These are phyloP conservation scores for Panagrolaimus sp. DNA, from an alignment of 1,140 invertebrate genomes.

Conservation along the genomic window DNA sequence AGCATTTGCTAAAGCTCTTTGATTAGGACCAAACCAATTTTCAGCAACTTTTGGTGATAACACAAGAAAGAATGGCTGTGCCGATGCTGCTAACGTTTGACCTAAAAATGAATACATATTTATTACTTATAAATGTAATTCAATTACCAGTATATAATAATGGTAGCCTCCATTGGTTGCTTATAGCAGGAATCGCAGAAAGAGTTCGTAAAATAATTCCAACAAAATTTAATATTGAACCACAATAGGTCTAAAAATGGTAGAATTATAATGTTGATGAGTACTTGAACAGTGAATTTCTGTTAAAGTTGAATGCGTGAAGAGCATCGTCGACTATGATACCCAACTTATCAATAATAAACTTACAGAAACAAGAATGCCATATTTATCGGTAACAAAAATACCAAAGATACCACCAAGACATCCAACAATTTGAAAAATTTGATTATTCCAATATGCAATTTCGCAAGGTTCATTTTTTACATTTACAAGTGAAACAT, in stretches of 20 bases:
- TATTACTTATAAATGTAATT: constrained; percentile 11
- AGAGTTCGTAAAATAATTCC: constrained; percentile 48
- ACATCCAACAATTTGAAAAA: constrained; percentile 55
- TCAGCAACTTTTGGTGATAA: constrained; percentile 56
- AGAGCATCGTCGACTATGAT: no score
- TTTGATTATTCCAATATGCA: constrained; percentile 46
- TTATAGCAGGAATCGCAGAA: constrained; percentile 46
- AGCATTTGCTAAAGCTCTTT: constrained; percentile 52
- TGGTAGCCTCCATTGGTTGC: constrained; percentile 22
- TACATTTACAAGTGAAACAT: not conserved
- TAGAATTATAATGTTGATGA: no score
- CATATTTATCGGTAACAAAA: constrained; percentile 53
- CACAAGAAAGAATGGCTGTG: constrained; percentile 54
- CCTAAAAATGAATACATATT: constrained; percentile 29
- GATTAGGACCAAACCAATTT: constrained; percentile 52
- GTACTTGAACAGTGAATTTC: no score
- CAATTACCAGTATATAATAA: constrained; percentile 45
- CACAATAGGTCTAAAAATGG: constrained; percentile 45
- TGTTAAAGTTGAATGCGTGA: no score
- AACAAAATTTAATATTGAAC: constrained; percentile 39
- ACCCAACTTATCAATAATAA: not conserved
- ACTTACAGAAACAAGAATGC: constrained; percentile 49
- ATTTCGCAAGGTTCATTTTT: constrained; percentile 33
- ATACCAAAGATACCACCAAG: constrained; percentile 53
- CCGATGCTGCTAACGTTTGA: constrained; percentile 42